These are phyloP conservation scores for Autographa gamma DNA, from an alignment of 2,888 invertebrate species.

Conservation along the genomic window DNA sequence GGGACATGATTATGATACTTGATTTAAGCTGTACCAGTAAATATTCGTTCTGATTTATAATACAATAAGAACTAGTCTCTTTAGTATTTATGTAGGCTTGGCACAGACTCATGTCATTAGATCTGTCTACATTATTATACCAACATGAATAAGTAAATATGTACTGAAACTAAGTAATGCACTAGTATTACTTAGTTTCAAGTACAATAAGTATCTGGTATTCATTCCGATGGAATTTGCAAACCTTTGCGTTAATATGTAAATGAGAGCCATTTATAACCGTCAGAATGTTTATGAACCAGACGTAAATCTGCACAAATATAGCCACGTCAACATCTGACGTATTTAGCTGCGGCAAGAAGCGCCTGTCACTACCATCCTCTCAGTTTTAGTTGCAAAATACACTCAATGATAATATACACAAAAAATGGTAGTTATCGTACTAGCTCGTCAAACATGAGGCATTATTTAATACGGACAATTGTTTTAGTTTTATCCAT, in stretches of 20 bases:
- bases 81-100: background rate
- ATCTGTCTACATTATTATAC: background rate
- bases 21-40: background rate
- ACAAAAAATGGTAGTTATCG: too few species aligned
- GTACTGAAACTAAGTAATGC: background rate
- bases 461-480: too few species aligned
- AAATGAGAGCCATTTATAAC: background rate
- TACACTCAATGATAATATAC: too few species aligned
- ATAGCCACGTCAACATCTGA: background rate
- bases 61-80: background rate
- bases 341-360: background rate
- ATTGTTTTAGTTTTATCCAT: too few species aligned
- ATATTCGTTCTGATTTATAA: background rate
- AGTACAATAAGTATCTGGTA: background rate
- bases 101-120: background rate
- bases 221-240: background rate
- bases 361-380: constrained; percentile 35
- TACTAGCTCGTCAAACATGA: too few species aligned
- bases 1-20: too few species aligned
- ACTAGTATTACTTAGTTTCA: too few species aligned
- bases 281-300: background rate
- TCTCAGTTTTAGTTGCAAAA: background rate
- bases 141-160: background rate
- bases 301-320: constrained; percentile 9
- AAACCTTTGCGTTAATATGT: background rate